phyloP scores from a whole-genome alignment of 2,888 invertebrate species.

The Conistra vaccinii region DNA sequence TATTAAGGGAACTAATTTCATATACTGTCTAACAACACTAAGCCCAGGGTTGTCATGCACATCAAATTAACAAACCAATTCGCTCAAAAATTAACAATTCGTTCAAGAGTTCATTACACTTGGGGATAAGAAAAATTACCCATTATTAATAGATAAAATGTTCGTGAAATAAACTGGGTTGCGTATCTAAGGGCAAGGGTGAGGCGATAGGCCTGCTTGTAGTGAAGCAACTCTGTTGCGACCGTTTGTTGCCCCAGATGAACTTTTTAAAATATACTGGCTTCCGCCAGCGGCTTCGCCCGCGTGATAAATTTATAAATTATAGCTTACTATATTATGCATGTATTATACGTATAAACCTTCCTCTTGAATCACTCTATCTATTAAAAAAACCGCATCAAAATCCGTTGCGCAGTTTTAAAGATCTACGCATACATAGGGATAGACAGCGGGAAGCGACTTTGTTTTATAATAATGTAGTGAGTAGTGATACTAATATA shows the following conservation, averaged over 20 bases:
- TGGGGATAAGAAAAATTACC: slow-evolving; percentile 46
- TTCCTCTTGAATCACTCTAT: too few relatives aligned
- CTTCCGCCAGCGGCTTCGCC: too few relatives aligned
- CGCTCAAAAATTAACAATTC: slow-evolving; percentile 20
- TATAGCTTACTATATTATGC: too few relatives aligned
- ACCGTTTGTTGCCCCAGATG: slow-evolving; percentile 37
- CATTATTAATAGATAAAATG: slow-evolving; percentile 50
- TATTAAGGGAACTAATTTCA: not conserved
- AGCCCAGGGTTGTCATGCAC: slow-evolving; percentile 9
- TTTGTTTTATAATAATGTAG: too few relatives aligned
- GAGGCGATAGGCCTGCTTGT: slow-evolving; percentile 40
- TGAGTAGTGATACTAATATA: too few relatives aligned
- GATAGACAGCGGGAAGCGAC: too few relatives aligned
- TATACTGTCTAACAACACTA: not conserved
- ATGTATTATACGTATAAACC: too few relatives aligned
- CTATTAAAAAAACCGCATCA: too few relatives aligned
- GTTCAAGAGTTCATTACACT: slow-evolving; percentile 52
- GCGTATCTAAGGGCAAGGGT: slow-evolving; percentile 62
- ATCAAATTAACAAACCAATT: slow-evolving; percentile 30
- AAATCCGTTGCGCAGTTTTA: too few relatives aligned
- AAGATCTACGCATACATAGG: too few relatives aligned
- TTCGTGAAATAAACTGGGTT: slow-evolving; percentile 52
- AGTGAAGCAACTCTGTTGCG: slow-evolving; percentile 53
- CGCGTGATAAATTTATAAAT: too few relatives aligned
- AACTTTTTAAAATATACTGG: too few relatives aligned